Evolutionary conservation across 2,797 vertebrate genomes (phyloP), one percentile per base, ranked within the genome.

Genomic region (Intellagama lesueurii): DNA sequence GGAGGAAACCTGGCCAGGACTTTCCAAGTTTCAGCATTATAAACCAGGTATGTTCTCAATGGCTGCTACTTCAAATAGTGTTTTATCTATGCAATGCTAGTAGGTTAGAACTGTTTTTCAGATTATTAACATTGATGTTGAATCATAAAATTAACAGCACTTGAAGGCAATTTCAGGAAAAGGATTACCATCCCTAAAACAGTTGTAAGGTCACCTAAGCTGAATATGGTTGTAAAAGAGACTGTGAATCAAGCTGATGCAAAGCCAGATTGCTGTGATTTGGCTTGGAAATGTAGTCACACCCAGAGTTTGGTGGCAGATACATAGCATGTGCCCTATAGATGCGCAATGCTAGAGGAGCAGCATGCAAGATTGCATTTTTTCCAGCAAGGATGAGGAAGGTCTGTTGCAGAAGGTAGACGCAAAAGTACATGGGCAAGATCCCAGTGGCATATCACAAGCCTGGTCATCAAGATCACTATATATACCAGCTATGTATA

Each of bases 1-100:
- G 12, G 98, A 99, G 91, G 97, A 98, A 52, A 97, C 84, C n/a
- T 99, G 98, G 98, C 97, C 98, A 83, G 98, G 98, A 92, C 95
- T 99, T 95, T 97, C 97, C 76, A 97, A 96, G 83, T 96, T 99
- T 78, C 97, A 97, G 22, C 98, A 95, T 91, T 98, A 97, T 91
- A 97, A 97, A 75, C 96, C 97, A 97, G 98, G 98, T 98, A 95
- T 75, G 90, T 85, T 52, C 86, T 66, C 76, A 76, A 1, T 84
- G 32, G 85, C 52, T 86, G 24, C 28, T 78, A 83, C 60, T 72
- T 0, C 64, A 87, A 2, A 19, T 73, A 88, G 88, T 86, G 40
- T 22, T 22, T 19, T 24, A 73, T 40, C 84, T 84, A 70, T 66
- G 56, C 28, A 66, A 66, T 66, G 70, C 8, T 75, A 47, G 28